These are phyloP conservation scores for Menidia beryllina DNA, from an alignment of 2,113 vertebrate genomes.

Conservation along the genomic window DNA sequence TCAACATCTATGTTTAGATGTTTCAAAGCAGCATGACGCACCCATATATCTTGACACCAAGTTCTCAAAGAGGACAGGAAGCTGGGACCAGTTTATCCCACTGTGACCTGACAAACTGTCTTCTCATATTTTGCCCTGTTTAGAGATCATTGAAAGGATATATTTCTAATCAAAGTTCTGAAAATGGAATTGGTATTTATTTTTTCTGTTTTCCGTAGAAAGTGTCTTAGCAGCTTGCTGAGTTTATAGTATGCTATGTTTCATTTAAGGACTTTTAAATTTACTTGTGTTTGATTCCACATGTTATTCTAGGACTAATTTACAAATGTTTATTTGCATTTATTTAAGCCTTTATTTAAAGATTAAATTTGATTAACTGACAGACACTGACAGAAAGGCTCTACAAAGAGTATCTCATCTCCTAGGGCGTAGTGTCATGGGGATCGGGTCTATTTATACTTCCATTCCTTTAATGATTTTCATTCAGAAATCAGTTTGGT, in stretches of 20 bases:
- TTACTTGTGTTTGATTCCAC: constrained; percentile 65
- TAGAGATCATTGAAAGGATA: constrained; percentile 64
- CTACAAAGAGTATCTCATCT: constrained; percentile 59
- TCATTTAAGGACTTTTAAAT: constrained; percentile 68
- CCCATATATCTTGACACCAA: constrained; percentile 61
- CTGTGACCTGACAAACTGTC: constrained; percentile 60
- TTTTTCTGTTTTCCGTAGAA: constrained; percentile 50
- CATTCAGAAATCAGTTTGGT: constrained; percentile 64
- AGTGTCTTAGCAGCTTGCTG: constrained; percentile 53
- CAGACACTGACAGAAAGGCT: constrained; percentile 49
- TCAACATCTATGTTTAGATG: constrained; percentile 81
- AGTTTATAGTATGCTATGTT: constrained; percentile 48
- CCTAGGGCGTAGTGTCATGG: constrained; percentile 51
- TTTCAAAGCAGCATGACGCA: constrained; percentile 70
- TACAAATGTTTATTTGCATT: constrained; percentile 67
- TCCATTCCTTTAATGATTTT: constrained; percentile 66
- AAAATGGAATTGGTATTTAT: constrained; percentile 71
- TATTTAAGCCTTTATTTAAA: constrained; percentile 70
- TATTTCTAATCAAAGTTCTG: constrained; percentile 73
- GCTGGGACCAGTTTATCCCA: constrained; percentile 64
- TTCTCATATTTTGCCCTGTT: constrained; percentile 51
- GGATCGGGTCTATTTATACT: constrained; percentile 69
- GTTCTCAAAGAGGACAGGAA: constrained; percentile 48
- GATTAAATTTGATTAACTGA: constrained; percentile 62
- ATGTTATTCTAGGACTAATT: constrained; percentile 61